Percentiles rank a stretch among this genome's conserved stretches.
These are phyloP conservation scores for Phycodurus eques DNA, from an alignment of 2,113 vertebrate species.

Conservation along the genomic window DNA sequence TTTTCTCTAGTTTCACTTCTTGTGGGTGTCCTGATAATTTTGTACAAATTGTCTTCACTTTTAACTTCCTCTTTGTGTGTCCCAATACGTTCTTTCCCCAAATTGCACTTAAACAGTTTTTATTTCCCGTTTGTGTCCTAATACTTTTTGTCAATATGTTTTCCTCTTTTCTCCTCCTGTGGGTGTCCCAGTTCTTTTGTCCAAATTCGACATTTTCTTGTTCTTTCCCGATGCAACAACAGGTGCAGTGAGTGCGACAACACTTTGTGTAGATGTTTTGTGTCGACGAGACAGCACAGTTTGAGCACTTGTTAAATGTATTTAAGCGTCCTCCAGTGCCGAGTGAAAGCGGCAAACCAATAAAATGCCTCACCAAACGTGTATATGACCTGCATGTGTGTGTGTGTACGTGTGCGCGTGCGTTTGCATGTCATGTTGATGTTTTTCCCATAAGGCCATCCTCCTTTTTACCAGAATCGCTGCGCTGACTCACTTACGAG, in stretches of 20 bases:
- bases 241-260: too few species aligned
- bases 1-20: not conserved
- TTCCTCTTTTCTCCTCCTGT: too few species aligned
- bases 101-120: too few species aligned
- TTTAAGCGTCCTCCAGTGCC: conserved; percentile 27
- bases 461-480: conserved; percentile 60
- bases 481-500: conserved; percentile 51
- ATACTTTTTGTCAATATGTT: too few species aligned
- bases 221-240: too few species aligned
- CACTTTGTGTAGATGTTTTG: not conserved
- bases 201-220: too few species aligned
- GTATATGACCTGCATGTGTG: conserved; percentile 11
- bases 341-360: conserved; percentile 38
- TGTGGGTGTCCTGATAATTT: not conserved
- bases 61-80: too few species aligned
- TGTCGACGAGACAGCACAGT: not conserved
- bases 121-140: too few species aligned
- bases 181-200: too few species aligned
- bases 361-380: conserved; percentile 48
- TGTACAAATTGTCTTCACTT: not conserved
- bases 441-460: conserved; percentile 63
- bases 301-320: not conserved
- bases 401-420: conserved; percentile 14
- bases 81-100: too few species aligned
- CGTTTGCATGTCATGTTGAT: conserved; percentile 26